Conservation (phyloP, 2,888 invertebrate genomes). For the Macroteleia sp. region DNA sequence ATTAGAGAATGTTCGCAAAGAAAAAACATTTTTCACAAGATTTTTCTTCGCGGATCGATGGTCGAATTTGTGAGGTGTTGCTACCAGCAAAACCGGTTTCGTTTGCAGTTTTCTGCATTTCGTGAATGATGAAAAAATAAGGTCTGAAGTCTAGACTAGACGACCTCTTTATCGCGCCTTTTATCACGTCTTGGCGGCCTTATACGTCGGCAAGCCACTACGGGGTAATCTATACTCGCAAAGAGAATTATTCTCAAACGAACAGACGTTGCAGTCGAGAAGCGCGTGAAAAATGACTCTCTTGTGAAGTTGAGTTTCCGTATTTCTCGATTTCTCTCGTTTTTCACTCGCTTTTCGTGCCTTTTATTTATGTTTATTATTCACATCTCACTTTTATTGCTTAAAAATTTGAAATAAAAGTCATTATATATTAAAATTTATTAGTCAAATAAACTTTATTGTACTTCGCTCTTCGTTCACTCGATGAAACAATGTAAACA, state of each 20-base stretch:
- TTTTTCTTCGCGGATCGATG: slow-evolving; percentile 21
- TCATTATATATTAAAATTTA: too few species aligned
- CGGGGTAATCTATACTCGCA: slow-evolving; percentile 54
- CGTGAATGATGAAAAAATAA: slow-evolving; percentile 58
- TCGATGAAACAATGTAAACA: too few species aligned
- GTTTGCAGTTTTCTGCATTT: slow-evolving; percentile 50
- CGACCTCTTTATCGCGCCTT: slow-evolving; percentile 79
- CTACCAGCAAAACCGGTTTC: slow-evolving; percentile 52
- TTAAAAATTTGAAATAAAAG: too few species aligned
- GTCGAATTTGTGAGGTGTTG: slow-evolving; percentile 21
- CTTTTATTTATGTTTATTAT: too few species aligned
- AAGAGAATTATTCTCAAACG: slow-evolving; percentile 52
- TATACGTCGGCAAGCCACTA: slow-evolving; percentile 59
- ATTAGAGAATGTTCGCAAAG: too few species aligned
- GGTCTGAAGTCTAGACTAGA: slow-evolving; percentile 76
- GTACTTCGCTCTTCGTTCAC: too few species aligned
- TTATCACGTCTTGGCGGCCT: slow-evolving; percentile 75
- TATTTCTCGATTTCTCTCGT: slow-evolving; percentile 32
- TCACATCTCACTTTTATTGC: too few species aligned
- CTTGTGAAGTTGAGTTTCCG: slow-evolving; percentile 29
- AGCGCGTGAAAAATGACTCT: slow-evolving; percentile 45
- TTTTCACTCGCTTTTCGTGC: too few species aligned
- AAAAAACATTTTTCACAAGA: slow-evolving; percentile 7
- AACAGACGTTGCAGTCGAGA: slow-evolving; percentile 27
- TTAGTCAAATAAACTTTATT: too few species aligned